Conservation (phyloP, 2,888 invertebrate species). For the Euplagia quadripunctaria region DNA sequence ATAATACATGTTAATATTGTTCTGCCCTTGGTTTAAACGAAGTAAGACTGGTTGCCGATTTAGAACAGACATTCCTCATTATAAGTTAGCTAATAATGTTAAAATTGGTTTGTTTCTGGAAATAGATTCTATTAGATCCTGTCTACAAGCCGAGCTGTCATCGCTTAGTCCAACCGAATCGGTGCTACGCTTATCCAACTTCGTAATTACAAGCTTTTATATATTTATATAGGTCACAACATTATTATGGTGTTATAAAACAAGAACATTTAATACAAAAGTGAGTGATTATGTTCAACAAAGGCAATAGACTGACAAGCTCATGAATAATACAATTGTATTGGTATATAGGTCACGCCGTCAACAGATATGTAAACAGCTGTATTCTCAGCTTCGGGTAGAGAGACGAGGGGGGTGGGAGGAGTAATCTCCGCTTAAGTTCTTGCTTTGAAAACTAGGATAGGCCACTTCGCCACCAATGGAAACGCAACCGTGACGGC, state of each 20-base stretch:
- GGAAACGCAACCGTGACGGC: conserved; percentile 43
- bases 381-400: conserved; percentile 53
- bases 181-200: conserved; percentile 14
- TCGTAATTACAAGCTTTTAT: conserved; percentile 24
- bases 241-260: conserved; percentile 38
- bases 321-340: conserved; percentile 79
- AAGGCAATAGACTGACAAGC: conserved; percentile 62
- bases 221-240: conserved; percentile 41
- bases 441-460: conserved; percentile 62
- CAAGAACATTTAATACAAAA: conserved; percentile 36
- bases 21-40: conserved; percentile 12
- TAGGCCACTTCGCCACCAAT: conserved; percentile 45
- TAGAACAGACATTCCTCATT: neutral
- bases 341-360: conserved; percentile 78
- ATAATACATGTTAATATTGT: conserved; percentile 4
- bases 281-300: conserved; percentile 48
- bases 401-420: conserved; percentile 43
- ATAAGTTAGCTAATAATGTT: neutral
- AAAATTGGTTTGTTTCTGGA: neutral
- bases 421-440: conserved; percentile 61
- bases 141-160: neutral
- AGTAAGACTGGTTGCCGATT: neutral
- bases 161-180: neutral
- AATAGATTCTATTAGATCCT: neutral
- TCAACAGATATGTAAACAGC: conserved; percentile 69